phyloP scores from a whole-genome alignment of 2,888 invertebrate species.

The Machimus rusticus region DNA sequence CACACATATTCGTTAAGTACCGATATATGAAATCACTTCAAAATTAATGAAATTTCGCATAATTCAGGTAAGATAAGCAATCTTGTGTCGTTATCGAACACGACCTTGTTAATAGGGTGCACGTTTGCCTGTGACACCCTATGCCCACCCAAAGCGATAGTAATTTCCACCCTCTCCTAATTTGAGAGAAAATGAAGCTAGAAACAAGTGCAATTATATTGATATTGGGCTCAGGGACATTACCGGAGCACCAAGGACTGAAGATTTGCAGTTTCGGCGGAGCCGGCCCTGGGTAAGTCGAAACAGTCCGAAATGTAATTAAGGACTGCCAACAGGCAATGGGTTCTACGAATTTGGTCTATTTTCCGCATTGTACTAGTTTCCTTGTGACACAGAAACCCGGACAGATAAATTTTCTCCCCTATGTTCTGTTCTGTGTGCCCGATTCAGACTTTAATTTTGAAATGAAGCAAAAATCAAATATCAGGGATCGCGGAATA shows the following conservation, averaged over 20 bases:
- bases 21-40: not conserved
- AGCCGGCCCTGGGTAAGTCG: not conserved
- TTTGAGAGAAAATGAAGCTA: not conserved
- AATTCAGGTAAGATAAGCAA: not conserved
- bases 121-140: not conserved
- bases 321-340: not conserved
- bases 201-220: not conserved
- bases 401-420: not conserved
- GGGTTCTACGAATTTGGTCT: not conserved
- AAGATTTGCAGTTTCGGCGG: not conserved
- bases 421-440: not conserved
- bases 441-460: constrained; percentile 15
- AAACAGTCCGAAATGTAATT: not conserved
- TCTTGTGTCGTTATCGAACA: not conserved
- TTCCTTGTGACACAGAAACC: not conserved
- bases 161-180: not conserved
- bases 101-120: not conserved
- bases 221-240: not conserved
- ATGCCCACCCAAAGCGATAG: not conserved
- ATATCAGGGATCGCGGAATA: not conserved
- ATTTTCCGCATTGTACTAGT: not conserved
- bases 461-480: not conserved
- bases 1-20: not conserved
- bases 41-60: not conserved
- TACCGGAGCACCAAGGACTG: not conserved